Evolutionary conservation across 2,888 invertebrate species (phyloP), one percentile per base, ranked within the genome.

Genomic region (Sminthurinus aureus): DNA sequence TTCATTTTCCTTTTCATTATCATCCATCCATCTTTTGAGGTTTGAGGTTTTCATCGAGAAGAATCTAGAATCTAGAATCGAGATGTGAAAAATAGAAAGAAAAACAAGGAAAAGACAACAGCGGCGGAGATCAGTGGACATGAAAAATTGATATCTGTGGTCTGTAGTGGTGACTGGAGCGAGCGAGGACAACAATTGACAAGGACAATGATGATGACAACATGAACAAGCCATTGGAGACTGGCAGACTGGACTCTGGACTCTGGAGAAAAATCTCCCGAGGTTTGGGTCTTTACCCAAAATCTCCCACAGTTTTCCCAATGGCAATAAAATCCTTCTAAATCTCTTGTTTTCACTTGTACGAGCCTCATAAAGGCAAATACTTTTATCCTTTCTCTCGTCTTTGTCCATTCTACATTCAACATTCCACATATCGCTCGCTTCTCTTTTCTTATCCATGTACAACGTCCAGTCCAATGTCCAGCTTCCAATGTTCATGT

Each of bases 281-380:
- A 38, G 38, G 6, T 38, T 6, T 38, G 38, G 38, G 38, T 38
- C 38, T 24, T 15, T 0, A 73, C 11, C 9, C 1, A 20, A 73
- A 20, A 73, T 9, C 15, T 24, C 73, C 26, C 58, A 18, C 4
- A 58, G 58, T 58, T 71, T 71, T 26, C 24, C 11, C 69, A 69
- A 69, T 69, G 22, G 71, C 71, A 71, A 24, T 71, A 71, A 71
- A 71, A 71, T 69, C 69, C 4, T 58, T 58, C 58, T 11, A 58
- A 58, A 58, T 58, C 58, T 58, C 58, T 58, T 58, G 58, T 58
- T 58, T 58, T 58, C 58, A 18, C 58, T 58, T 58, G 20, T 75
- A 51, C 20, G 75, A 75, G 38, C 51, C 75, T 75, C 75, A 51
- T 75, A 75, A 75, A 75, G 75, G 50, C 50, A 75, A 75, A 75